These are phyloP conservation scores for Eupeodes corollae DNA, from an alignment of 1,140 invertebrate genomes.

Conservation along the genomic window DNA sequence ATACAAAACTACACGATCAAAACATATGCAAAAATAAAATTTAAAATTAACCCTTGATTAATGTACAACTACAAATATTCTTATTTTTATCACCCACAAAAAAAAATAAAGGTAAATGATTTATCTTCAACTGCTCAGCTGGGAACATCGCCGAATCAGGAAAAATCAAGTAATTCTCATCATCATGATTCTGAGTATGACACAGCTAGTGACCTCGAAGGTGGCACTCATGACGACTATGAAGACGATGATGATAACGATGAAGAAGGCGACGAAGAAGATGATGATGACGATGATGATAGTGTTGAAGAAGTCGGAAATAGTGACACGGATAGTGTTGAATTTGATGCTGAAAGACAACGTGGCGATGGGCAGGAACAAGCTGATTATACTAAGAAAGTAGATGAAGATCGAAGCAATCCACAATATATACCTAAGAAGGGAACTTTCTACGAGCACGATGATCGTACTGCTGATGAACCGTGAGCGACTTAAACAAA, in stretches of 20 bases:
- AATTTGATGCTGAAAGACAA: conserved; percentile 25
- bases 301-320: conserved; percentile 41
- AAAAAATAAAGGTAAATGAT: too few species aligned
- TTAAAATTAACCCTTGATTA: too few species aligned
- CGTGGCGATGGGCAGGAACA: conserved; percentile 41
- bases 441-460: conserved; percentile 94
- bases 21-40: too few species aligned
- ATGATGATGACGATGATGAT: conserved; percentile 18
- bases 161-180: conserved; percentile 30
- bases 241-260: conserved; percentile 15
- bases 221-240: conserved; percentile 38
- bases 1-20: too few species aligned
- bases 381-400: conserved; percentile 55
- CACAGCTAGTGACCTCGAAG: conserved; percentile 32
- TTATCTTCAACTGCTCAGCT: conserved; percentile 7
- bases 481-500: conserved; percentile 30
- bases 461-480: conserved; percentile 73
- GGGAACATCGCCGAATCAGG: conserved; percentile 28
- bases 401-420: conserved; percentile 90
- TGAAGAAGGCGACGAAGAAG: conserved; percentile 34
- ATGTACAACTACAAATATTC: too few species aligned
- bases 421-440: conserved; percentile 94
- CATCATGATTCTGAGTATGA: conserved; percentile 35
- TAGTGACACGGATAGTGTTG: conserved; percentile 39
- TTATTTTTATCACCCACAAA: too few species aligned